A percentile compares a stretch with the other conserved stretches of the same genome.
phyloP scores from a whole-genome alignment of 1,140 invertebrate species.

The Caerostris extrusa region DNA sequence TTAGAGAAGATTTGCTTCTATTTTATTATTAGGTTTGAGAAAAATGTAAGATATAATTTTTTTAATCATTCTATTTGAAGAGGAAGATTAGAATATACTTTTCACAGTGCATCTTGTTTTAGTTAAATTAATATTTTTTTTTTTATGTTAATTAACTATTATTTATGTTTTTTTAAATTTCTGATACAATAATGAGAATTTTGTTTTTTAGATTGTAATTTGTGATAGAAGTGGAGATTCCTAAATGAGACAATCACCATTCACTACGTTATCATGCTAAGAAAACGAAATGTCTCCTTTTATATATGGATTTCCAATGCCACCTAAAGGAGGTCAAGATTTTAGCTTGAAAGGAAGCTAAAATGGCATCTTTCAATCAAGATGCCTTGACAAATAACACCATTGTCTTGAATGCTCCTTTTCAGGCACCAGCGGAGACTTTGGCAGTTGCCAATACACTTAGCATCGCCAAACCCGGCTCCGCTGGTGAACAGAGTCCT shows the following conservation, averaged over 20 bases:
- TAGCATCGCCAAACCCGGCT: background rate
- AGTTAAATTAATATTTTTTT: too few species aligned
- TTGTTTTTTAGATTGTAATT: too few species aligned
- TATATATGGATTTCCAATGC: slow-evolving; percentile 64
- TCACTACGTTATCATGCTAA: slow-evolving; percentile 12
- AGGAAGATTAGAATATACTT: too few species aligned
- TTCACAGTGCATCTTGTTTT: too few species aligned
- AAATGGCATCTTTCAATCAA: slow-evolving; percentile 75
- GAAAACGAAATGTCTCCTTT: slow-evolving; percentile 39
- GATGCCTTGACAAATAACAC: slow-evolving; percentile 69
- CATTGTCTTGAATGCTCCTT: slow-evolving; percentile 64
- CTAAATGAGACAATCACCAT: background rate
- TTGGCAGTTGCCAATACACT: slow-evolving; percentile 30
- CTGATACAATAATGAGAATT: too few species aligned
- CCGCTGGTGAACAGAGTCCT: slow-evolving; percentile 30
- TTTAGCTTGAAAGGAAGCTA: slow-evolving; percentile 74
- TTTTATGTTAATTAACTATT: too few species aligned
- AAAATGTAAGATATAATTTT: too few species aligned
- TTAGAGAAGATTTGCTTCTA: too few species aligned
- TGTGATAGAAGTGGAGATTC: background rate
- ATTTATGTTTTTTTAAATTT: too few species aligned
- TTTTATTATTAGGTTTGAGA: too few species aligned
- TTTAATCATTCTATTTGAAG: too few species aligned
- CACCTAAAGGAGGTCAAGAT: slow-evolving; percentile 63
- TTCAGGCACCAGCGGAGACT: slow-evolving; percentile 52